Conservation (phyloP, 2,113 vertebrate genomes). For the Laticauda colubrina region DNA sequence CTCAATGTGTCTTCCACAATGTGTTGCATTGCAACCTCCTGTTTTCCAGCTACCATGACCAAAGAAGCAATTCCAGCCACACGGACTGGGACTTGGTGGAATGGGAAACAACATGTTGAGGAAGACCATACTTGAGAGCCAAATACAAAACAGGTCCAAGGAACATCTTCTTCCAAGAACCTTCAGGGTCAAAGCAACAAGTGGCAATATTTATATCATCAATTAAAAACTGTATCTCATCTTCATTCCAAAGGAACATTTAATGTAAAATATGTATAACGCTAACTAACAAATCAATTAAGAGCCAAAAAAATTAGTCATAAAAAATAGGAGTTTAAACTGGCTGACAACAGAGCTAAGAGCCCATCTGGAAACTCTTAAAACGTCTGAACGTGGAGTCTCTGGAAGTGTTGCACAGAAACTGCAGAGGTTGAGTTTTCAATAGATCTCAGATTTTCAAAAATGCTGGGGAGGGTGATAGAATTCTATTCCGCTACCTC, state of each 20-base stretch:
- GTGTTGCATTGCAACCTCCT: not conserved
- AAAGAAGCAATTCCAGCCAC: not conserved
- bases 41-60: not conserved
- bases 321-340: not conserved
- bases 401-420: conserved; percentile 40
- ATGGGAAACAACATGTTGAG: not conserved
- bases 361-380: conserved; percentile 50
- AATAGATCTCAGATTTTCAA: conserved; percentile 22
- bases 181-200: not conserved
- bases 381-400: conserved; percentile 7
- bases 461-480: not conserved
- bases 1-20: not conserved
- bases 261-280: not conserved
- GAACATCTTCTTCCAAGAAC: not conserved
- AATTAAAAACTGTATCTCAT: not conserved
- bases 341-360: conserved; percentile 32
- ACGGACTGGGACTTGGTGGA: not conserved
- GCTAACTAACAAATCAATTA: not conserved
- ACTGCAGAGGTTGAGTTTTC: not conserved
- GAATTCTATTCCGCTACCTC: conserved; percentile 36
- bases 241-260: not conserved
- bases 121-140: not conserved
- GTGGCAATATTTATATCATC: not conserved
- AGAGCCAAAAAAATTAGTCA: not conserved
- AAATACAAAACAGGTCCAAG: not conserved